Base-by-base conservation (phyloP, 2,797 vertebrate species). In the Eupleurogrammus muticus region DNA sequence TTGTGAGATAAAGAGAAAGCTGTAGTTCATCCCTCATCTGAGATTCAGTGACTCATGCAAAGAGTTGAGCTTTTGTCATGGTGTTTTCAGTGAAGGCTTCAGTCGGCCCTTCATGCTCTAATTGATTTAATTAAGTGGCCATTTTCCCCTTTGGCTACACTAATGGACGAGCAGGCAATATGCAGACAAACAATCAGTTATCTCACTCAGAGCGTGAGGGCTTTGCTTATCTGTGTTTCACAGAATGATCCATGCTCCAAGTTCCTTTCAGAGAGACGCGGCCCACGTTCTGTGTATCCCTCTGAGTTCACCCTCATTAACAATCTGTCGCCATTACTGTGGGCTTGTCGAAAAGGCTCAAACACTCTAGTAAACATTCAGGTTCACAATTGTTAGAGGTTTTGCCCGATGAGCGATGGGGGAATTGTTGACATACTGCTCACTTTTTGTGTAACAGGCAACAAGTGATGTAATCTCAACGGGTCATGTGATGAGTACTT, bases 81-180 rank as follows among this genome's bases (percentile, higher is more conserved):
- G 70, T 73, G 62, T 73, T 87, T 78, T 85, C 71, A 62, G 73
- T 34, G 0, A 59, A 66, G 60, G 81, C 72, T 80, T 84, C 57
- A 42, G 69, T 68, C 49, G 75, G 75, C 66, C 81, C 86, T 89
- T 92, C 89, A 90, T 80, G 88, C 86, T 90, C 82, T 87, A 88
- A 89, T 87, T 91, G 80, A 87, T 91, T 93, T 87, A 80, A 90
- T 92, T 80, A 91, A 82, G 69, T 89, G 78, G 77, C 79, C 44
- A 9, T 79, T 77, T 70, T 63, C 82, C 77, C 62, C 34, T 80
- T 85, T 83, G 84, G 89, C 83, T 81, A 75, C 72, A 48, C 52
- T 63, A 72, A 77, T 82, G 54, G 70, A 63, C 86, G 78, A 58
- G 76, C 77, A 19, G 62, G 42, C 77, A 46, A 52, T 24, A 19